phyloP scores from a whole-genome alignment of 2,113 vertebrate genomes.

The Noturus placidus region DNA sequence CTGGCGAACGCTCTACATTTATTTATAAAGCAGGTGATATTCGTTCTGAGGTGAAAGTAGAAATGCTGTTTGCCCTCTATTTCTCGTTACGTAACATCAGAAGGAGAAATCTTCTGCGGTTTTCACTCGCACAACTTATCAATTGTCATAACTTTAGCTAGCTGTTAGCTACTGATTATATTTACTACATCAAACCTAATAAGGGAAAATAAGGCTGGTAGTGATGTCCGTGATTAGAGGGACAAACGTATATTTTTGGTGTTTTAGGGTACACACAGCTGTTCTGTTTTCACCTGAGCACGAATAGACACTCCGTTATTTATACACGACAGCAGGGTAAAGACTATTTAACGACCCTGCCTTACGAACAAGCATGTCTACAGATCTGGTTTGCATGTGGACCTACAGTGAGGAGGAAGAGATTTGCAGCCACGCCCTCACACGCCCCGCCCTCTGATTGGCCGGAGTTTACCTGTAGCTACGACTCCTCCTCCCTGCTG shows the following conservation, averaged over 20 bases:
- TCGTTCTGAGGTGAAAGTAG: background rate
- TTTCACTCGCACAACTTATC: background rate
- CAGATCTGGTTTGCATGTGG: constrained; percentile 72
- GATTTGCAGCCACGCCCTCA: constrained; percentile 57
- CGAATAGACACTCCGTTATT: constrained; percentile 50
- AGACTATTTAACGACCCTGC: constrained; percentile 60
- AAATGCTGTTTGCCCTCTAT: background rate
- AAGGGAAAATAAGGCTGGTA: background rate
- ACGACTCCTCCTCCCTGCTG: constrained; percentile 59
- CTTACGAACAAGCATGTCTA: constrained; percentile 65
- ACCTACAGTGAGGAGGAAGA: constrained; percentile 59
- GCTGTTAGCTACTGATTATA: background rate
- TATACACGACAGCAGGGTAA: constrained; percentile 66
- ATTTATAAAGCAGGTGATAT: constrained; percentile 13
- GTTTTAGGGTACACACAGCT: background rate
- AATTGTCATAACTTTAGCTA: background rate
- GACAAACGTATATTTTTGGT: background rate
- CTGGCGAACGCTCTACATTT: background rate
- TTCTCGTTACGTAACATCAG: background rate
- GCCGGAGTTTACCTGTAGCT: constrained; percentile 64
- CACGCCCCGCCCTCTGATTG: constrained; percentile 59
- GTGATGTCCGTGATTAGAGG: background rate
- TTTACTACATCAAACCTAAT: background rate
- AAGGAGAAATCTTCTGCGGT: background rate
- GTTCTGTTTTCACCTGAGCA: background rate